A percentile compares a stretch with the other conserved stretches of the same genome.
phyloP scores from a whole-genome alignment of 1,140 invertebrate species.

The Pollicipes pollicipes region DNA sequence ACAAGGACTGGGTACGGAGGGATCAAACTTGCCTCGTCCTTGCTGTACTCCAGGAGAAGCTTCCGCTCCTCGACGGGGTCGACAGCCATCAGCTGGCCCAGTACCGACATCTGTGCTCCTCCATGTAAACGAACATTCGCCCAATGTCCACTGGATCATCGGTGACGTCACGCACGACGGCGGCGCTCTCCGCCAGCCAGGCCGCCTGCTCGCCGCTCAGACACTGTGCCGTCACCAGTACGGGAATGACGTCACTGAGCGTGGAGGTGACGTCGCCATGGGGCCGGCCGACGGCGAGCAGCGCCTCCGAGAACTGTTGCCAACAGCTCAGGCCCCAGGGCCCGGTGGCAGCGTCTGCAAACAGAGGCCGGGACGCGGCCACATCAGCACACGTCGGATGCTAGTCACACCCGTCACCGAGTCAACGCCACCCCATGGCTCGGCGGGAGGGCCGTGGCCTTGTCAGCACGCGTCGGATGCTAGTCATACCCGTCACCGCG shows the following conservation, averaged over 20 bases:
- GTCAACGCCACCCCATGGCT: too few species aligned
- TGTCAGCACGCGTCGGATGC: too few species aligned
- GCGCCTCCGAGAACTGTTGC: neutral
- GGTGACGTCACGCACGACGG: slow-evolving; percentile 18
- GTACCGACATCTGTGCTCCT: slow-evolving; percentile 28
- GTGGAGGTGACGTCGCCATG: neutral
- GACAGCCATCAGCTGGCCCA: slow-evolving; percentile 32
- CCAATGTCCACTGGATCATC: neutral
- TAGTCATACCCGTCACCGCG: too few species aligned
- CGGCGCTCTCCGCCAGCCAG: slow-evolving; percentile 11
- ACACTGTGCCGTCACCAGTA: slow-evolving; percentile 3
- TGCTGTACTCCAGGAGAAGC: slow-evolving; percentile 43
- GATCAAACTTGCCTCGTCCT: slow-evolving; percentile 50
- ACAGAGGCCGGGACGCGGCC: too few species aligned
- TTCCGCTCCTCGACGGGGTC: slow-evolving; percentile 54
- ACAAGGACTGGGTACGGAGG: too few species aligned
- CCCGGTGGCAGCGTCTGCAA: neutral
- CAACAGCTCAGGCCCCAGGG: neutral
- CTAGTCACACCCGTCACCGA: too few species aligned
- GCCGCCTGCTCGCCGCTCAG: slow-evolving; percentile 7
- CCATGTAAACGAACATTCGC: slow-evolving; percentile 19
- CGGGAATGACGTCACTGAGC: neutral
- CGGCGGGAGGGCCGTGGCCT: too few species aligned
- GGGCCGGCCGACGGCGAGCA: neutral
- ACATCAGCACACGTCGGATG: too few species aligned